Base-by-base conservation (phyloP, 2,888 invertebrate genomes). In the Synanthedon myopaeformis region DNA sequence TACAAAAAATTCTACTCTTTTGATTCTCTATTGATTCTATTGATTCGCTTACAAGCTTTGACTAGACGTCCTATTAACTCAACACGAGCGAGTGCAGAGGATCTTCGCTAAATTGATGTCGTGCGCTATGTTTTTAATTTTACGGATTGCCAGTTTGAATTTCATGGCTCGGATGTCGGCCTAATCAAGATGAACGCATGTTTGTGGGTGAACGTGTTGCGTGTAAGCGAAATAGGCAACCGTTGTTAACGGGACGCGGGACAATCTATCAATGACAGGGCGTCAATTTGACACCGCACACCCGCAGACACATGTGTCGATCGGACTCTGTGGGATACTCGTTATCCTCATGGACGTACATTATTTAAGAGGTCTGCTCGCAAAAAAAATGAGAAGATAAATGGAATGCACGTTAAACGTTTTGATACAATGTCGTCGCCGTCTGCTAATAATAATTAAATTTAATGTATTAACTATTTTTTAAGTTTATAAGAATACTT, bases 231-330 rank as follows among this genome's bases (percentile, higher is more conserved):
- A 64, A 65, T 63, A 61, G 60, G 57, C 60, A 59, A 63, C 58
- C 61, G 61, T 59, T 58, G 61, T 62, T 59, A 35, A 13, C 56
- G 60, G 60, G 53, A 61, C 59, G 53, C 58, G 57, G 59, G 57
- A 68, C 71, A 69, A 78, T 79, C 77, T 70, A 80, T 80, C 80
- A 80, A 64, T 72, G 74, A 69, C 76, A 71, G 62, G 54, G 60
- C 63, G 63, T 63, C 69, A 66, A 71, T 72, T 69, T 72, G 72
- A 77, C 76, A 72, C 69, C 64, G 61, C 59, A 57, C 57, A 60
- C 61, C 69, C 64, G 61, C 60, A 57, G 57, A 60, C 61, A 51
- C 52, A 48, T 41, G 51, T 53, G 45, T 45, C 51, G 51, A 41
- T 42, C 51, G 42, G 56, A 42, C 55, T 10, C 49, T 35, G 41